Evolutionary conservation across 2,113 vertebrate species (phyloP).

Genomic region (Stomatorhinus ivindoensis): DNA sequence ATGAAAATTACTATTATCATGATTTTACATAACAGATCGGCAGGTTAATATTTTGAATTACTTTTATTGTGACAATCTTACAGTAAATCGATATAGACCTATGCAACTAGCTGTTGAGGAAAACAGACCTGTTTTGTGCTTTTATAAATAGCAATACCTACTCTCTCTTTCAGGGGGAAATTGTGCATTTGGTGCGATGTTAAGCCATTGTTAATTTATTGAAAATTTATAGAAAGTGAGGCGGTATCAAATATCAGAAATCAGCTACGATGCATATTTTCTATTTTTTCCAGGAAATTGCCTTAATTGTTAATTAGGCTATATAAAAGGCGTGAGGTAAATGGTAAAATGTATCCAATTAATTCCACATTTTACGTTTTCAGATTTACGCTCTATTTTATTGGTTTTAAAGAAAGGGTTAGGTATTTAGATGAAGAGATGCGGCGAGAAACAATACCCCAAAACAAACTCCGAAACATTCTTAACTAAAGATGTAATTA

Average conservation of each 20-base stretch:
- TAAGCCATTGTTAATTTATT: background rate
- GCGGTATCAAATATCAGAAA: background rate
- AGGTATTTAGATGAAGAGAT: background rate
- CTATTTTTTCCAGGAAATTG: background rate
- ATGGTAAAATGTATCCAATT: background rate
- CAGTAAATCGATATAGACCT: background rate
- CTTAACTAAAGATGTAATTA: background rate
- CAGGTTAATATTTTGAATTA: background rate
- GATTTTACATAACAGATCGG: background rate
- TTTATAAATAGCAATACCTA: background rate
- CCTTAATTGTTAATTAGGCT: background rate
- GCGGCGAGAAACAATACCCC: background rate
- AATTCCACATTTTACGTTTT: background rate
- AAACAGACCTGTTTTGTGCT: background rate
- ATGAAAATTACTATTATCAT: constrained; percentile 2
- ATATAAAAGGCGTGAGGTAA: background rate
- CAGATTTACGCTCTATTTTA: background rate
- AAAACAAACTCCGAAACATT: background rate
- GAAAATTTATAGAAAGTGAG: background rate
- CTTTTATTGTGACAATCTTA: background rate
- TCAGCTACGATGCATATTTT: background rate
- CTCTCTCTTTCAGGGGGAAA: background rate
- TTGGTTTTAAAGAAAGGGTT: background rate
- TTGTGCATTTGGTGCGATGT: background rate
- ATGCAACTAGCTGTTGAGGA: background rate